A percentile compares a stretch with the other conserved stretches of the same genome.
Evolutionary conservation across 2,888 invertebrate genomes (phyloP).

Genomic region (Gymnosoma rotundatum): DNA sequence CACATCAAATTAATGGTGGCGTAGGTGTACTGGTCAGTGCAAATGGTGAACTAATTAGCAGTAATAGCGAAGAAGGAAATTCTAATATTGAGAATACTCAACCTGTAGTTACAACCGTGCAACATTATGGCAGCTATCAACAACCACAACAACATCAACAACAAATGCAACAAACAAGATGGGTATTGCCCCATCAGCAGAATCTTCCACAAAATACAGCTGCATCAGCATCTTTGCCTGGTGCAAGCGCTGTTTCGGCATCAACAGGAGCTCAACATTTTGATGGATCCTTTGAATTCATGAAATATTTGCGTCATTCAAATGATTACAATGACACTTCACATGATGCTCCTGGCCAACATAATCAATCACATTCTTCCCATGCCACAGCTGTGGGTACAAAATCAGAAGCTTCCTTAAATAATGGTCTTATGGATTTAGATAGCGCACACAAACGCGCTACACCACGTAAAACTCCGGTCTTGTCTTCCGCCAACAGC

Average conservation of each 20-base stretch:
- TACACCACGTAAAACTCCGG: slow-evolving; percentile 74
- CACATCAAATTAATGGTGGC: slow-evolving; percentile 59
- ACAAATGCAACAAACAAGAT: slow-evolving; percentile 59
- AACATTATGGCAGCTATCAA: slow-evolving; percentile 70
- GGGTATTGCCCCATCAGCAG: slow-evolving; percentile 49
- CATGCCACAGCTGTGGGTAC: slow-evolving; percentile 62
- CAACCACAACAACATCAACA: slow-evolving; percentile 60
- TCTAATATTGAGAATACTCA: slow-evolving; percentile 66
- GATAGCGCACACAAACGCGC: slow-evolving; percentile 80
- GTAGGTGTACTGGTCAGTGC: slow-evolving; percentile 42
- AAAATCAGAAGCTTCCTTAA: slow-evolving; percentile 64
- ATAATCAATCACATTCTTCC: slow-evolving; percentile 57
- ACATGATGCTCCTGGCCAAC: slow-evolving; percentile 61
- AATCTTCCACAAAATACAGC: slow-evolving; percentile 44
- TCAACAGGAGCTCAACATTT: slow-evolving; percentile 76
- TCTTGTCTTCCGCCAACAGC: slow-evolving; percentile 77
- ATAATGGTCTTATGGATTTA: slow-evolving; percentile 77
- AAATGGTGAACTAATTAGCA: slow-evolving; percentile 53
- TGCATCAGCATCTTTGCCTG: slow-evolving; percentile 38
- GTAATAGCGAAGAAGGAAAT: slow-evolving; percentile 59
- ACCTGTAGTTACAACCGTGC: slow-evolving; percentile 62
- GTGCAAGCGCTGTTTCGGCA: slow-evolving; percentile 8
- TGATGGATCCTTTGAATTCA: slow-evolving; percentile 81
- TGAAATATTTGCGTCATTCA: slow-evolving; percentile 81
- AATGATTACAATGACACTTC: slow-evolving; percentile 77